Base-by-base conservation (phyloP, 2,888 invertebrate genomes). In the Xestia ashworthii region DNA sequence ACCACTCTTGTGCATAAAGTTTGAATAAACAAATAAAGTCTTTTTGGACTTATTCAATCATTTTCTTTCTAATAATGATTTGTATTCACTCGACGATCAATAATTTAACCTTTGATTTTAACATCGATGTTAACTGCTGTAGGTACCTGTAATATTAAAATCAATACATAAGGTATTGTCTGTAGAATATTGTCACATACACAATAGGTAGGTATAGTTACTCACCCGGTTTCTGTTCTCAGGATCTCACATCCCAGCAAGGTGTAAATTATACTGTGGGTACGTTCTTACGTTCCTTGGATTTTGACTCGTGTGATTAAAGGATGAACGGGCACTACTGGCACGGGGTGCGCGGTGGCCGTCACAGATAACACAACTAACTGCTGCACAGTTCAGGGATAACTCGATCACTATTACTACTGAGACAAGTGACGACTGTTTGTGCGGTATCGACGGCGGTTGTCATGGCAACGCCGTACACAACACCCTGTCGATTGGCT, bases 381-480 rank as follows among this genome's bases (percentile, higher is more conserved):
- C 50, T 14, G 25, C 16, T 41, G 66, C 78, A 14, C 41, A 67
- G 48, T 16, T 50, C n/a, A 62, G 25, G 16, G 72, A 67, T 68
- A 44, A 58, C 50, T 50, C 50, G 25, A 44, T 68, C 38, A 62
- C 22, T 55, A 16, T 22, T 14, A 62, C 22, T 55, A 16, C 16
- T 14, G 66, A 38, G n/a, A 46, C 65, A 5, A 74, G 38, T 38
- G 41, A 12, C 14, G 16, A 46, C 32, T 53, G 46, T 16, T 48
- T 41, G 71, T 62, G 22, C 32, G 16, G 68, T 75, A 74, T 83
- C 75, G 69, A 82, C 50, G 80, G 19, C 44, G 46, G 88, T 82
- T 71, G 75, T 67, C 78, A 83, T 86, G 81, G 66, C 76, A 71
- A 88, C 87, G 55, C 69, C 48, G 66, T 48, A 64, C 78, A 81